These are phyloP conservation scores for Leucoma salicis DNA, from an alignment of 2,888 invertebrate genomes.

Conservation along the genomic window DNA sequence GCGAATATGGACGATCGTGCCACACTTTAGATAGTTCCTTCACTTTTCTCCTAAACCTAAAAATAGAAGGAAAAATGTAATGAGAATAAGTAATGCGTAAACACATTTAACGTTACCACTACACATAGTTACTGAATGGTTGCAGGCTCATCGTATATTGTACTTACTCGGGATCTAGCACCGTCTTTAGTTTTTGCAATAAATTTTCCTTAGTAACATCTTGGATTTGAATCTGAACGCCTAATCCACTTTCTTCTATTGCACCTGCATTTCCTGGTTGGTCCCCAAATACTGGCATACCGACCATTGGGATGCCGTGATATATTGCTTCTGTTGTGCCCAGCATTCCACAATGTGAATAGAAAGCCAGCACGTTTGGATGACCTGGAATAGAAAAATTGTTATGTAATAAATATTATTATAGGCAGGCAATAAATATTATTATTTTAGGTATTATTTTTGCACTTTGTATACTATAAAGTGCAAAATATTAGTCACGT, in stretches of 20 bases:
- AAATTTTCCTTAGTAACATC: constrained; percentile 72
- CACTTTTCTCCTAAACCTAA: constrained; percentile 62
- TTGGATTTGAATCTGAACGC: constrained; percentile 63
- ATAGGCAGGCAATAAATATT: no score
- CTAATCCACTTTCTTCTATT: constrained; percentile 77
- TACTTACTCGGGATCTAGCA: constrained; percentile 76
- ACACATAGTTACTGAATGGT: no score
- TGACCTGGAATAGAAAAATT: constrained; percentile 21
- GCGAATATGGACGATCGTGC: constrained; percentile 79
- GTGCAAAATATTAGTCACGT: no score
- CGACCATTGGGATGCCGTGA: constrained; percentile 80
- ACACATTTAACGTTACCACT: no score
- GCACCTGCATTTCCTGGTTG: constrained; percentile 80
- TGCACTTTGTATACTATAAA: no score
- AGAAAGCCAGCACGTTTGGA: constrained; percentile 21
- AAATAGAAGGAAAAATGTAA: constrained; percentile 19
- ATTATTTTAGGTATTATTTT: no score
- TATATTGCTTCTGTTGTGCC: constrained; percentile 82
- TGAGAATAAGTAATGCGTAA: no score
- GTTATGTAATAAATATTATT: no score
- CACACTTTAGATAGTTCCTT: constrained; percentile 77
- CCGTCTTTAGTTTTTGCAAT: constrained; percentile 65
- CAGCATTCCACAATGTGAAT: constrained; percentile 60
- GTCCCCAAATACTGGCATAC: constrained; percentile 83
- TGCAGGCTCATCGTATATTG: no score